phyloP scores from a whole-genome alignment of 2,888 invertebrate genomes.

The Amorpha juglandis region DNA sequence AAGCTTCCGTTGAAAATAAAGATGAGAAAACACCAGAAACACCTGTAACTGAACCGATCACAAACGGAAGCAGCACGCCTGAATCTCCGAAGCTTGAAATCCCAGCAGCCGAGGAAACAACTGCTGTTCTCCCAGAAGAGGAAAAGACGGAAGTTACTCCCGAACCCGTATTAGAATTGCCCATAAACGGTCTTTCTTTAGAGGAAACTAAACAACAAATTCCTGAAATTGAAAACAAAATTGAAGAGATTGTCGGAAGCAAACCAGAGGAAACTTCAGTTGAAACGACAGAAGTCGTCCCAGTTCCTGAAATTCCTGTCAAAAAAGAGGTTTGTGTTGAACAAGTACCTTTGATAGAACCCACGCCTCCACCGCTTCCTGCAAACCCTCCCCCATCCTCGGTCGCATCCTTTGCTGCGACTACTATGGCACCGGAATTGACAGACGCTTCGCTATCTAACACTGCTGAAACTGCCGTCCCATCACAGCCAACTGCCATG shows the following conservation, averaged over 20 bases:
- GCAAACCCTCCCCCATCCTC: slow-evolving; percentile 90
- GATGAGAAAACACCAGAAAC: slow-evolving; percentile 78
- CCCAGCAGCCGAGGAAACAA: slow-evolving; percentile 41
- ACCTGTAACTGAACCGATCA: slow-evolving; percentile 78
- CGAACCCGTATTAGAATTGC: slow-evolving; percentile 56
- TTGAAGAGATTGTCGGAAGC: slow-evolving; percentile 39
- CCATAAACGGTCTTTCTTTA: slow-evolving; percentile 72
- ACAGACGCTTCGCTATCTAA: slow-evolving; percentile 75
- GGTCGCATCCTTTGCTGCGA: slow-evolving; percentile 89
- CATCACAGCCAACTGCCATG: slow-evolving; percentile 56
- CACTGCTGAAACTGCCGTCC: slow-evolving; percentile 65
- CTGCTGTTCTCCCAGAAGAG: slow-evolving; percentile 46
- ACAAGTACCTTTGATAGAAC: slow-evolving; percentile 85
- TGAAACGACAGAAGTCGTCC: slow-evolving; percentile 65
- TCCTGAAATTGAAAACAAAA: slow-evolving; percentile 47
- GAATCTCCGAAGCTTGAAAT: slow-evolving; percentile 65
- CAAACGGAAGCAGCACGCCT: slow-evolving; percentile 76
- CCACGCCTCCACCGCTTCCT: slow-evolving; percentile 89
- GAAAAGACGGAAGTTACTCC: slow-evolving; percentile 60
- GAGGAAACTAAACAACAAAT: slow-evolving; percentile 64
- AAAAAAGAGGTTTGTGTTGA: slow-evolving; percentile 83
- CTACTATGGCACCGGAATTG: slow-evolving; percentile 85
- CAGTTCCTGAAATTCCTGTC: slow-evolving; percentile 74
- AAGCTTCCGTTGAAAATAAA: slow-evolving; percentile 59
- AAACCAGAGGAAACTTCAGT: slow-evolving; percentile 46